A percentile compares a stretch with the other conserved stretches of the same genome.
Conservation (phyloP, 1,140 invertebrate species). For the Carposina sasakii region DNA sequence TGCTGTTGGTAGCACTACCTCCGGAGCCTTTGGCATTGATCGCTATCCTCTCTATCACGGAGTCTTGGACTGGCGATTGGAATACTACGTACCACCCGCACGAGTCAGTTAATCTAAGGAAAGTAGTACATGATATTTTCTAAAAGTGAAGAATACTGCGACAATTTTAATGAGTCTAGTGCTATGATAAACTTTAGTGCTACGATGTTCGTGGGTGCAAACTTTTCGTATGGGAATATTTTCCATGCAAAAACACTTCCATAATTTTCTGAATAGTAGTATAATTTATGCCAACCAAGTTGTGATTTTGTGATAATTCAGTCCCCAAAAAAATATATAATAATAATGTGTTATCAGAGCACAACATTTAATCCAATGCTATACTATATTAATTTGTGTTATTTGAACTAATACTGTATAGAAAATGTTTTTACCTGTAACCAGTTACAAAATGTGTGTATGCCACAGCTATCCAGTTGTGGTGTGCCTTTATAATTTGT, state of each 20-base stretch:
- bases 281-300: too few relatives aligned
- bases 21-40: conserved; percentile 94
- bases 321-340: too few relatives aligned
- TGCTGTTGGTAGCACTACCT: conserved; percentile 66
- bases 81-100: conserved; percentile 97
- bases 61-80: conserved; percentile 92
- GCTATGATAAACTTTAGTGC: too few relatives aligned
- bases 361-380: too few relatives aligned
- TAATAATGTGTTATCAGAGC: too few relatives aligned
- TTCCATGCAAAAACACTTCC: too few relatives aligned
- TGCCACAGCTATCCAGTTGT: conserved; percentile 97
- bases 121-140: conserved; percentile 21
- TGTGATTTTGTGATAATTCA: too few relatives aligned
- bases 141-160: too few relatives aligned
- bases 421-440: conserved; percentile 80
- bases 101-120: conserved; percentile 93
- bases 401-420: background rate
- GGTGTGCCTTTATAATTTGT: conserved; percentile 96
- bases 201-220: too few relatives aligned
- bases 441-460: conserved; percentile 97
- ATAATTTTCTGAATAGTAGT: too few relatives aligned
- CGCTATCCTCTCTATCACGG: conserved; percentile 92
- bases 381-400: background rate
- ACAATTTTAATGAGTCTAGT: too few relatives aligned
- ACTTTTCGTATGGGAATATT: too few relatives aligned